Conservation (phyloP, 2,888 invertebrate genomes). For the Parasteatoda lunata region DNA sequence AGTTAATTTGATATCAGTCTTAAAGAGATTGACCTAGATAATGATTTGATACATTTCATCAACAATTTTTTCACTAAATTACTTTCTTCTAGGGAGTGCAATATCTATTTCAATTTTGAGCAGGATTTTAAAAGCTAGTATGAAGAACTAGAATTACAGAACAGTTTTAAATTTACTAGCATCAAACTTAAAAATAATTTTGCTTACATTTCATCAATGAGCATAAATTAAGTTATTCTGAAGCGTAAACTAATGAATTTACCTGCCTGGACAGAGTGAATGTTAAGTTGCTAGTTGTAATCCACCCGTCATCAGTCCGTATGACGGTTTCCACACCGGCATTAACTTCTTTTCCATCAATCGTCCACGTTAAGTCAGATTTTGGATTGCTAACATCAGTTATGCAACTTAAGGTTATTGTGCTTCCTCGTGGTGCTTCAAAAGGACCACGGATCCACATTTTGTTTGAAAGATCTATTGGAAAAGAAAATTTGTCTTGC, state of each 20-base stretch:
- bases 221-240: slow-evolving; percentile 32
- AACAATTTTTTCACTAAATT: too few relatives aligned
- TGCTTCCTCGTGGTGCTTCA: slow-evolving; percentile 90
- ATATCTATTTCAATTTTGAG: too few relatives aligned
- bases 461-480: slow-evolving; percentile 88
- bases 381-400: slow-evolving; percentile 86
- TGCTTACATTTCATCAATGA: background rate
- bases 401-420: slow-evolving; percentile 88
- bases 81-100: too few relatives aligned
- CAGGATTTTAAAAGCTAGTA: too few relatives aligned
- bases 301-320: slow-evolving; percentile 84
- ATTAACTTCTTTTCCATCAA: slow-evolving; percentile 72
- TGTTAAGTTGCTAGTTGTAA: slow-evolving; percentile 90
- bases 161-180: too few relatives aligned
- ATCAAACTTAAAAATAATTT: too few relatives aligned
- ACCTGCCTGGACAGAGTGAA: slow-evolving; percentile 76
- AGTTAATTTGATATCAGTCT: too few relatives aligned
- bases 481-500: background rate
- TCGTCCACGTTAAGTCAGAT: slow-evolving; percentile 75
- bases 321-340: slow-evolving; percentile 56
- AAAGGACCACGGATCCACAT: slow-evolving; percentile 91
- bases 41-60: too few relatives aligned
- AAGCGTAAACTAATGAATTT: slow-evolving; percentile 67
- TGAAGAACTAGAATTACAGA: too few relatives aligned
- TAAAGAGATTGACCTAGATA: too few relatives aligned